phyloP scores from a whole-genome alignment of 2,888 invertebrate species.

The Sicus ferrugineus region DNA sequence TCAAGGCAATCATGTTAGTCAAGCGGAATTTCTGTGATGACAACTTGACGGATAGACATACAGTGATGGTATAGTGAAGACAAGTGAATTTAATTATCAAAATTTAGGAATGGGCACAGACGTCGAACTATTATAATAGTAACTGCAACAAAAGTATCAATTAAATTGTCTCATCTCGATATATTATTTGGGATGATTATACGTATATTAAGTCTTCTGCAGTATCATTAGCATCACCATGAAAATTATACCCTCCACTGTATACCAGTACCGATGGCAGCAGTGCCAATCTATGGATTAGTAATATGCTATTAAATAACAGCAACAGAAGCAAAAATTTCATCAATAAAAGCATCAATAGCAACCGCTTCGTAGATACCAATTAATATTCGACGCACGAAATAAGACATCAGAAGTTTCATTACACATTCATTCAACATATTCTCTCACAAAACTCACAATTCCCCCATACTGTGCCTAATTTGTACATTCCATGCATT shows the following conservation, averaged over 20 bases:
- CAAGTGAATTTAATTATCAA: conserved; percentile 27
- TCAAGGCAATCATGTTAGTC: background rate
- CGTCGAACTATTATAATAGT: conserved; percentile 1
- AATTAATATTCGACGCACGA: conserved; percentile 25
- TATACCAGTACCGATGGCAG: no score
- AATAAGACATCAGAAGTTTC: conserved; percentile 28
- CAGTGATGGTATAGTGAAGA: background rate
- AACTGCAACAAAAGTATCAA: conserved; percentile 17
- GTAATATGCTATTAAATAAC: background rate
- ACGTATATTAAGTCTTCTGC: no score
- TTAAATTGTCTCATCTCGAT: no score
- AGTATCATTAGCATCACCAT: no score
- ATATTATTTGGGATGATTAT: no score
- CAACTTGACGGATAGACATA: background rate
- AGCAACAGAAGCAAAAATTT: background rate
- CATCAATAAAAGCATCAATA: background rate
- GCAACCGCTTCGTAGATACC: background rate
- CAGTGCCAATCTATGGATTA: no score
- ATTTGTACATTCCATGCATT: background rate
- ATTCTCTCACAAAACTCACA: background rate
- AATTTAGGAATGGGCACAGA: conserved; percentile 10
- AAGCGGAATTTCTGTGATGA: background rate
- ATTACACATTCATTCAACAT: conserved; percentile 20
- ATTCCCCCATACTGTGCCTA: no score
- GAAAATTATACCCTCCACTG: no score